Conservation (phyloP, 1,140 invertebrate genomes). For the Drosophila burlai region DNA sequence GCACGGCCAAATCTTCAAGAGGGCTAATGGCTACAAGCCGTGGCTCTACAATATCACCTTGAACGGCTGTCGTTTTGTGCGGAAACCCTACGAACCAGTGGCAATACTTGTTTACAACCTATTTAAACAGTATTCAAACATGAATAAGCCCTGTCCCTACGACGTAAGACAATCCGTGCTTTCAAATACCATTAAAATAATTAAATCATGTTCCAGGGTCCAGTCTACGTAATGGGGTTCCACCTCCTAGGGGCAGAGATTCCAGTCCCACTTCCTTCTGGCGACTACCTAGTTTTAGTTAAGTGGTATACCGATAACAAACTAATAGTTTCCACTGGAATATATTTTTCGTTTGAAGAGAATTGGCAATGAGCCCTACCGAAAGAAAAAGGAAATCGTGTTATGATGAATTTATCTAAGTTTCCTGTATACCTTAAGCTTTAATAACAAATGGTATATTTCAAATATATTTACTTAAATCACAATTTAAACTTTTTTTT, state of each 20-base stretch:
- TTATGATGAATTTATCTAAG: background rate
- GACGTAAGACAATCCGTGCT: background rate
- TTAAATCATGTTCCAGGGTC: slow-evolving; percentile 6
- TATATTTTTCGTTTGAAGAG: slow-evolving; percentile 12
- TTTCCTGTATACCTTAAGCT: background rate
- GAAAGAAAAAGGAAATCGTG: background rate
- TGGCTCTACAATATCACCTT: background rate
- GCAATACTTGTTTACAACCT: background rate
- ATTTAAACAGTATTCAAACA: background rate
- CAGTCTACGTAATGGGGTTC: slow-evolving; percentile 11
- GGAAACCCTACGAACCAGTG: background rate
- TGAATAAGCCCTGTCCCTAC: background rate
- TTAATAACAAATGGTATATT: background rate
- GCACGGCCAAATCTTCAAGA: slow-evolving; percentile 3
- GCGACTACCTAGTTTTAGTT: slow-evolving; percentile 9
- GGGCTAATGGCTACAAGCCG: slow-evolving; percentile 2
- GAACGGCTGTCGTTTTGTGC: background rate
- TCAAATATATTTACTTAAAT: background rate
- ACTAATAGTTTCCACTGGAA: slow-evolving; percentile 1
- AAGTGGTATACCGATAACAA: slow-evolving; percentile 4
- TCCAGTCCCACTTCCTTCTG: slow-evolving; percentile 15
- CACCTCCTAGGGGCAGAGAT: slow-evolving; percentile 5
- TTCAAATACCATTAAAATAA: background rate
- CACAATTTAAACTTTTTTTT: background rate
- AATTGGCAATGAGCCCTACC: background rate